phyloP scores from a whole-genome alignment of 2,888 invertebrate genomes.

The Tetragnatha montana region DNA sequence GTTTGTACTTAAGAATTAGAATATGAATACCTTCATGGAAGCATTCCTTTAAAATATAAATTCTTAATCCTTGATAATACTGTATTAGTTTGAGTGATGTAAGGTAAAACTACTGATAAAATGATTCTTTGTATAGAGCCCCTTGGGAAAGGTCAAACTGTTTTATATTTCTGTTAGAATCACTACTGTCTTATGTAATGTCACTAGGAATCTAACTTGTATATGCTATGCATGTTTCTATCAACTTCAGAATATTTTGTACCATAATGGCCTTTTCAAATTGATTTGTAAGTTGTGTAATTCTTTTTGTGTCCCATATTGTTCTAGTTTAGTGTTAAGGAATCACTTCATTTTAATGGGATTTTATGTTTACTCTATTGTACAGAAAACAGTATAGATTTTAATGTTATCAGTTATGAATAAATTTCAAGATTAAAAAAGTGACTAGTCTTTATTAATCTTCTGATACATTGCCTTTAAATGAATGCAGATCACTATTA shows the following conservation, averaged over 20 bases:
- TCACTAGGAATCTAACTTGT: not conserved
- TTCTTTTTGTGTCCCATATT: constrained; percentile 15
- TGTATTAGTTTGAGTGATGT: not conserved
- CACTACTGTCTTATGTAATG: constrained; percentile 21
- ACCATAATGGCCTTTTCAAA: not conserved
- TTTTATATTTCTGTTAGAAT: constrained; percentile 23
- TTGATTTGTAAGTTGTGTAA: not conserved
- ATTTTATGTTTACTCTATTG: constrained; percentile 20
- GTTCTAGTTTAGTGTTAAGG: not conserved
- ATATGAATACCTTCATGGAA: not conserved
- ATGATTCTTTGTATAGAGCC: constrained; percentile 27
- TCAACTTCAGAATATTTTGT: constrained; percentile 12
- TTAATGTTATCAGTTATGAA: constrained; percentile 39
- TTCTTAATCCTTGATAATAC: not conserved
- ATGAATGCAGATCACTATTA: too few species aligned
- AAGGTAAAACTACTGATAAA: constrained; percentile 24
- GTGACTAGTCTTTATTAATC: constrained; percentile 43
- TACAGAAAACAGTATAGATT: constrained; percentile 48
- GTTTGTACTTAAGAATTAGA: not conserved
- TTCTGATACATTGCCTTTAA: not conserved
- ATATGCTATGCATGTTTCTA: constrained; percentile 16
- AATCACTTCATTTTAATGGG: constrained; percentile 13
- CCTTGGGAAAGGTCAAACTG: constrained; percentile 46
- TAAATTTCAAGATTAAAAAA: constrained; percentile 52
- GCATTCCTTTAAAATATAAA: not conserved